These are phyloP conservation scores for Ischnus inquisitorius DNA, from an alignment of 2,888 invertebrate species.

Conservation along the genomic window DNA sequence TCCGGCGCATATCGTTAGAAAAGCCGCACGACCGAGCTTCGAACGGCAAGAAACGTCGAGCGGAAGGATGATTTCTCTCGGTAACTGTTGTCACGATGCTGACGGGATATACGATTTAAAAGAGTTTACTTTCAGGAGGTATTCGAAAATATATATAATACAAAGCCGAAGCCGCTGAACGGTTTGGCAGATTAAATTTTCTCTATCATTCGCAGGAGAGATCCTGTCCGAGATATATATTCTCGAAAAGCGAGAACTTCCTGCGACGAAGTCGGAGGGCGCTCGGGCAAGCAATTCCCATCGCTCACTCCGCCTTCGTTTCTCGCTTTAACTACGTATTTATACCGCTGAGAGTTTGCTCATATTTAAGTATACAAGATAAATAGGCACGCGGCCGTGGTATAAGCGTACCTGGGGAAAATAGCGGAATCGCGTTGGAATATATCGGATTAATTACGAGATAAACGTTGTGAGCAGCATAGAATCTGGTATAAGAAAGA, in stretches of 20 bases:
- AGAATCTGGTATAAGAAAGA: constrained; percentile 6
- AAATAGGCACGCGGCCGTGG: constrained; percentile 1
- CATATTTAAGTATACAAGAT: constrained; percentile 12
- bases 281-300: too few species aligned
- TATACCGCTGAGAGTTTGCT: background rate
- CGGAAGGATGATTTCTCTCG: constrained; percentile 10
- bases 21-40: constrained; percentile 63
- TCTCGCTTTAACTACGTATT: background rate
- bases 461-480: constrained; percentile 20
- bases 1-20: constrained; percentile 75
- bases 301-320: too few species aligned
- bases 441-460: constrained; percentile 37
- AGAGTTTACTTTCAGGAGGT: too few species aligned
- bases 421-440: constrained; percentile 38
- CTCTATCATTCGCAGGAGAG: too few species aligned
- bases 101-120: too few species aligned
- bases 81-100: background rate
- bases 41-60: constrained; percentile 27
- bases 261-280: too few species aligned
- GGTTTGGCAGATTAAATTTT: too few species aligned
- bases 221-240: too few species aligned
- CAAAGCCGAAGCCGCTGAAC: background rate
- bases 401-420: constrained; percentile 16
- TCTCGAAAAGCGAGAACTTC: too few species aligned
- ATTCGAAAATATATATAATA: background rate